Evolutionary conservation across 2,888 invertebrate species (phyloP), one percentile per base, ranked within the genome.

Genomic region (Argyresthia goedartella): DNA sequence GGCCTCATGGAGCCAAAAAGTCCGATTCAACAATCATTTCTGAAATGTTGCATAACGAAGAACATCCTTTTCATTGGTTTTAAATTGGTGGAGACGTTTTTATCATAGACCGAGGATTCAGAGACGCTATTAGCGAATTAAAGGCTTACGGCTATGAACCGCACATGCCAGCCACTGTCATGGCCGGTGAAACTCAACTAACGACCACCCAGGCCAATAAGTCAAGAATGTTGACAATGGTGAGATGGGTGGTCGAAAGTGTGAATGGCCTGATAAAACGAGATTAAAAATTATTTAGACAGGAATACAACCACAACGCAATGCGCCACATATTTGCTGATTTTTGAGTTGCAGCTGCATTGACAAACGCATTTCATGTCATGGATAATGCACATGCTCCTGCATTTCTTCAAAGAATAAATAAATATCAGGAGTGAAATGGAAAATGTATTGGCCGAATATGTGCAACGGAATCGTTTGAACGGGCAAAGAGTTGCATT

Each of bases 201-300:
- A 34, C 43, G 8, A 53, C 53, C 8, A 14, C 10, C 41, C 25
- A 47, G 14, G 54, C 52, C 2, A 52, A 52, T 41, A 41, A 50
- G 9, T 50, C 49, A 7, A 16, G 54, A 15, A n/a, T 46, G 33
- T 49, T 54, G 14, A 54, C 54, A 11, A 47, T n/a, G n/a, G 50
- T n/a, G 41, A 47, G 54, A 44, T 54, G 54, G 51, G 44, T 52
- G 10, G 54, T 54, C 14, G 54, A 54, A 34, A 49, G 33, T 16
- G 41, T 54, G 10, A 54, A 54, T 49, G 54, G 51, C 42, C 25
- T 2, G 6, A 25, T 25, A 2, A 25, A 25, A 25, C 25, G 25
- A 6, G 25, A 25, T 45, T 54, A 52, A 46, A 52, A 52, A 34
- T 14, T 50, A 35, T 52, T 54, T 13, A 44, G 49, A 25, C 52